Evolutionary conservation across 2,113 vertebrate genomes (phyloP).

Genomic region (Odontesthes bonariensis): DNA sequence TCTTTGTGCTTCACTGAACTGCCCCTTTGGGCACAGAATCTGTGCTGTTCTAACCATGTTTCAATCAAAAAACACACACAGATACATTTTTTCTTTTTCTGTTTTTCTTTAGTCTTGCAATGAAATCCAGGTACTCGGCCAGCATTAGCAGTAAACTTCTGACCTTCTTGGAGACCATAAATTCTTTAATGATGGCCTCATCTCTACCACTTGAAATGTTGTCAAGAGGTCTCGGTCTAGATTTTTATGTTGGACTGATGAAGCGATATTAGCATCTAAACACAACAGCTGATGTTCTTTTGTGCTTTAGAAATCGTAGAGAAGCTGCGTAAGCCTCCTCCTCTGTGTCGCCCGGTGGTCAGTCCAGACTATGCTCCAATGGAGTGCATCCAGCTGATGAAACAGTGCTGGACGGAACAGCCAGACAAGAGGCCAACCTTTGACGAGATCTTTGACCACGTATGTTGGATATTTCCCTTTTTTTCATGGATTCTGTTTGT

Average conservation of each 20-base stretch:
- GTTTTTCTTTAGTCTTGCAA: no score
- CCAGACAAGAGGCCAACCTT: slow-evolving; percentile 82
- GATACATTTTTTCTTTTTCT: neutral
- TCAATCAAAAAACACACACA: neutral
- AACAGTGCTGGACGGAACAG: slow-evolving; percentile 85
- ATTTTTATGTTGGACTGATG: neutral
- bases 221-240: no score
- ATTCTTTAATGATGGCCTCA: neutral
- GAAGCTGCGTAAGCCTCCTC: slow-evolving; percentile 80
- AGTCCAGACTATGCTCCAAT: slow-evolving; percentile 80
- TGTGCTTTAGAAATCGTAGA: slow-evolving; percentile 79
- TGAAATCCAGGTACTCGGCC: no score
- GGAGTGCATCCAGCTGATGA: slow-evolving; percentile 87
- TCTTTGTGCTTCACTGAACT: no score
- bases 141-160: no score
- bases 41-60: neutral
- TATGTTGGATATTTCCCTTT: slow-evolving; percentile 13
- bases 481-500: neutral
- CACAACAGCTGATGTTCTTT: neutral
- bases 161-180: no score
- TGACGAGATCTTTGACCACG: slow-evolving; percentile 84
- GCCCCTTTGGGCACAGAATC: no score
- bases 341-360: slow-evolving; percentile 82
- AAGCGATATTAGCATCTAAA: no score
- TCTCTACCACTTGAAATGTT: no score